Conservation (phyloP, 2,797 vertebrate genomes). For the Clarias pachynema region DNA sequence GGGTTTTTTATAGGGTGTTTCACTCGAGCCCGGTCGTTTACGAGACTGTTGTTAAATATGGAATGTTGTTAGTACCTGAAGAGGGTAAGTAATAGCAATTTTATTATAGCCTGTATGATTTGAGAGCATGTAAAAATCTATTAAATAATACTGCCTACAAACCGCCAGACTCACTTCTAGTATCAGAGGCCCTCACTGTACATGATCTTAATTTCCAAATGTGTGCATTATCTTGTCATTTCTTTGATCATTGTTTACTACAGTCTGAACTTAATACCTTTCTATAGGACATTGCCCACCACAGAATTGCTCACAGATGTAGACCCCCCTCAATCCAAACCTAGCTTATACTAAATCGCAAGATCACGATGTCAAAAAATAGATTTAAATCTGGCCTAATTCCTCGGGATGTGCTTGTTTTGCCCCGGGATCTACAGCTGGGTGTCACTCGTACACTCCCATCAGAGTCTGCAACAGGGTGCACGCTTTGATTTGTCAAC, state of each 20-base stretch:
- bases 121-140: constrained; percentile 31
- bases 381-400: constrained; percentile 67
- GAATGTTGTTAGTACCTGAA: constrained; percentile 46
- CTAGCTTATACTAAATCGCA: constrained; percentile 60
- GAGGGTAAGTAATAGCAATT: constrained; percentile 39
- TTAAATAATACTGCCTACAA: constrained; percentile 17
- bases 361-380: constrained; percentile 60
- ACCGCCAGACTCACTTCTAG: background rate
- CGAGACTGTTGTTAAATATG: constrained; percentile 36
- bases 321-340: constrained; percentile 20
- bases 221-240: background rate
- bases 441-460: constrained; percentile 60
- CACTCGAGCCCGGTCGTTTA: constrained; percentile 30
- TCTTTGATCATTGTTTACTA: background rate
- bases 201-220: background rate
- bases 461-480: constrained; percentile 48
- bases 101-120: constrained; percentile 43
- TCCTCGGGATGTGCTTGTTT: constrained; percentile 65
- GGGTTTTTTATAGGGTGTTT: constrained; percentile 29
- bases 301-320: constrained; percentile 62
- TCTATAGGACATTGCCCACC: constrained; percentile 27
- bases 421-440: constrained; percentile 63
- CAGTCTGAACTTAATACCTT: constrained; percentile 16
- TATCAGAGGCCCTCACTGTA: background rate
- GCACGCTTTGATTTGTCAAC: constrained; percentile 63